Percentiles rank a stretch among this genome's conserved stretches.
Evolutionary conservation across 2,113 vertebrate genomes (phyloP).

Genomic region (Pollachius pollachius): DNA sequence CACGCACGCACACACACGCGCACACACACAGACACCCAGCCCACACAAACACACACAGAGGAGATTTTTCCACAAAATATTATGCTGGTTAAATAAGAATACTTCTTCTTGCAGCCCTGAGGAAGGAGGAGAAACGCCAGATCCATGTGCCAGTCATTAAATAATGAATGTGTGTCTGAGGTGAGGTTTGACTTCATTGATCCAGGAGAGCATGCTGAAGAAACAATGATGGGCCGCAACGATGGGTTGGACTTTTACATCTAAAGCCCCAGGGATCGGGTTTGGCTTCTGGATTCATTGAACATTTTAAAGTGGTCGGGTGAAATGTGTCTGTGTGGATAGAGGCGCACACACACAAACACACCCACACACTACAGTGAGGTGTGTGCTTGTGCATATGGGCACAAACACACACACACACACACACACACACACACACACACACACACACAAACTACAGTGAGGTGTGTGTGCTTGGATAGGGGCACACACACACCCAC

Average conservation of each 20-base stretch:
- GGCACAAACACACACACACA: too few relatives aligned
- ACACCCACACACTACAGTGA: too few relatives aligned
- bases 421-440: too few relatives aligned
- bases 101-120: constrained; percentile 13
- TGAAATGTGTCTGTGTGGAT: not conserved
- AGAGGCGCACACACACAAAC: too few relatives aligned
- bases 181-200: constrained; percentile 76
- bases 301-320: constrained; percentile 50
- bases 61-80: not conserved
- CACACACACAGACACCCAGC: not conserved
- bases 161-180: constrained; percentile 68
- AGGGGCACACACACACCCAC: too few relatives aligned
- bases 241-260: constrained; percentile 18
- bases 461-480: too few relatives aligned
- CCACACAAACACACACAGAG: not conserved
- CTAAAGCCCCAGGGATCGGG: constrained; percentile 20
- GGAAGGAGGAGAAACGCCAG: constrained; percentile 30
- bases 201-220: constrained; percentile 45
- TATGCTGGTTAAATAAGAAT: constrained; percentile 7
- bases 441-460: too few relatives aligned
- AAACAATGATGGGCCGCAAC: constrained; percentile 46
- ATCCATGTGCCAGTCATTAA: constrained; percentile 66
- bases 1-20: not conserved
- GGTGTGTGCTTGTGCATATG: too few relatives aligned
- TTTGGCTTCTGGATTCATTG: constrained; percentile 56